Conservation (phyloP, 2,888 invertebrate genomes). For the Spilarctia lutea region DNA sequence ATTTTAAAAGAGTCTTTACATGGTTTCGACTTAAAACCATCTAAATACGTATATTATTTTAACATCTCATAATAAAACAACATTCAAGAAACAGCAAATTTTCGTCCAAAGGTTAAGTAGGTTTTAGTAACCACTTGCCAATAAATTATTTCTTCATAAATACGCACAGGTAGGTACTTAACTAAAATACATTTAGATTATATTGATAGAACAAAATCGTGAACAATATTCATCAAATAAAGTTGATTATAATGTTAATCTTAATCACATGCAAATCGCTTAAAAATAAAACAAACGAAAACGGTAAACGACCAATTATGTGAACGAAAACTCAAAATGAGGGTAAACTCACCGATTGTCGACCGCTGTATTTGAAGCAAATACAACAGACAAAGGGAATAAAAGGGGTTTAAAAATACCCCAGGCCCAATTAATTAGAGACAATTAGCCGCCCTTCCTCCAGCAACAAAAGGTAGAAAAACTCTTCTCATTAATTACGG, state of each 20-base stretch:
- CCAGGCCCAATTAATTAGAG: slow-evolving; percentile 83
- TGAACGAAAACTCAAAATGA: slow-evolving; percentile 63
- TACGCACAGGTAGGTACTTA: neutral
- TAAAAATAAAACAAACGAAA: slow-evolving; percentile 48
- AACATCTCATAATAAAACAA: neutral
- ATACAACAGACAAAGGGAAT: slow-evolving; percentile 71
- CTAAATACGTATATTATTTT: neutral
- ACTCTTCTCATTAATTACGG: slow-evolving; percentile 82
- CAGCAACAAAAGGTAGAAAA: slow-evolving; percentile 84
- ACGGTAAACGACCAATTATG: slow-evolving; percentile 71
- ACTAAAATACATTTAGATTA: neutral
- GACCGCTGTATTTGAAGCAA: slow-evolving; percentile 60
- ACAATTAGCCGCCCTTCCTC: slow-evolving; percentile 83
- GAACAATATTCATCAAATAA: neutral
- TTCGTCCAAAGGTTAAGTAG: neutral
- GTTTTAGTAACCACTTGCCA: neutral
- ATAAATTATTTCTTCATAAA: neutral
- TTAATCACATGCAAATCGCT: slow-evolving; percentile 27
- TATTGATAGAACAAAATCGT: neutral
- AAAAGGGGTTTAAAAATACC: slow-evolving; percentile 80
- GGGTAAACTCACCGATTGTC: slow-evolving; percentile 62
- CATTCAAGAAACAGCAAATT: neutral
- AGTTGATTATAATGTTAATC: neutral
- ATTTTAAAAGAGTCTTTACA: neutral
- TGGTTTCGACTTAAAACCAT: neutral